Conservation (phyloP, 2,888 invertebrate species). For the Lepas anatifera region DNA sequence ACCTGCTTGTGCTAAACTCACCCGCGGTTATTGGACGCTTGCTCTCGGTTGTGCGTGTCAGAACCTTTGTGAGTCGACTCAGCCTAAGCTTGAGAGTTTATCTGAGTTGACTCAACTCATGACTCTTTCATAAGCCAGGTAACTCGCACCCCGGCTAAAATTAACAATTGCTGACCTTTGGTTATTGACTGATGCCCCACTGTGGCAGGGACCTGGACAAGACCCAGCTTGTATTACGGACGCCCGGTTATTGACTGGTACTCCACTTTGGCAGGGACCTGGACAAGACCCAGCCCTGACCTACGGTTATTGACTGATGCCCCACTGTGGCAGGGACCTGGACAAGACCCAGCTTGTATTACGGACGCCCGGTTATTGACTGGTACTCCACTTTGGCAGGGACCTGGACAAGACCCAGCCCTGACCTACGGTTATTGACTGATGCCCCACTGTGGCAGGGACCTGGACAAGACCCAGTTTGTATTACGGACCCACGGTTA, state of each 20-base stretch:
- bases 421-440: conserved; percentile 24
- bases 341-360: conserved; percentile 78
- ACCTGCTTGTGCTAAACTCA: too few relatives aligned
- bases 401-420: not conserved
- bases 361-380: conserved; percentile 95
- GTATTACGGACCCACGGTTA: conserved; percentile 48
- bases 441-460: too few relatives aligned
- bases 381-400: too few relatives aligned
- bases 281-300: not conserved
- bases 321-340: conserved; percentile 70
- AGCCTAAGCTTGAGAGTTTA: too few relatives aligned
- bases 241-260: conserved; percentile 96
- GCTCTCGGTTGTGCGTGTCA: too few relatives aligned
- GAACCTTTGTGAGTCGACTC: too few relatives aligned
- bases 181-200: too few relatives aligned
- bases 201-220: conserved; percentile 72
- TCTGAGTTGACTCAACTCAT: too few relatives aligned
- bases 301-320: too few relatives aligned
- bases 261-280: conserved; percentile 80
- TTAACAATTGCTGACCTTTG: conserved; percentile 39
- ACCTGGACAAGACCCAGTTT: conserved; percentile 29
- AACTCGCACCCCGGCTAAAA: too few relatives aligned
- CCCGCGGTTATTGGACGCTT: too few relatives aligned
- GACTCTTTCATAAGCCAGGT: too few relatives aligned
- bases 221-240: conserved; percentile 78